A percentile compares a stretch with the other conserved stretches of the same genome.
phyloP scores from a whole-genome alignment of 2,797 vertebrate genomes.

The Brotula barbata region DNA sequence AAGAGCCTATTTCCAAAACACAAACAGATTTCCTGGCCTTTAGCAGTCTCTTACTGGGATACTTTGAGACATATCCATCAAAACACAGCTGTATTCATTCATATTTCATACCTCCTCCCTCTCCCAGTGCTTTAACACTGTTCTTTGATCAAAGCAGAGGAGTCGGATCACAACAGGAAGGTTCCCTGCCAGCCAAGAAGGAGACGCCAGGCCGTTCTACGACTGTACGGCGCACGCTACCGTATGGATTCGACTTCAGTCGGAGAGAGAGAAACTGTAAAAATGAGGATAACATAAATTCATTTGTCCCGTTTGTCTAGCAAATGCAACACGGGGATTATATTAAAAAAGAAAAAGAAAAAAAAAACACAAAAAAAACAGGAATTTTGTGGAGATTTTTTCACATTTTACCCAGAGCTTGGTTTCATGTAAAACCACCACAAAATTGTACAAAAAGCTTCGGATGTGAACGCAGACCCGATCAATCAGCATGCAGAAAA shows the following conservation, averaged over 20 bases:
- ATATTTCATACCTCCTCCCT: constrained; percentile 83
- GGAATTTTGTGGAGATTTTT: constrained; percentile 39
- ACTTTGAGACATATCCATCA: constrained; percentile 82
- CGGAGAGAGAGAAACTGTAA: constrained; percentile 7
- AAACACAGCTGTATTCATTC: constrained; percentile 82
- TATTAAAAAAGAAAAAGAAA: too few relatives aligned
- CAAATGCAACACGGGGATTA: constrained; percentile 43
- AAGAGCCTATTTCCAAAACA: constrained; percentile 80
- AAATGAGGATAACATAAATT: constrained; percentile 30
- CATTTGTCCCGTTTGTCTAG: constrained; percentile 2
- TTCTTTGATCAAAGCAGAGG: constrained; percentile 81
- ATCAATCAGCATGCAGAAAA: constrained; percentile 36
- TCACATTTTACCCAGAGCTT: constrained; percentile 27
- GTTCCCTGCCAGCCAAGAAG: constrained; percentile 77
- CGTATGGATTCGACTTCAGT: constrained; percentile 50
- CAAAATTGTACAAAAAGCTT: constrained; percentile 56
- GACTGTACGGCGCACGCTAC: constrained; percentile 56
- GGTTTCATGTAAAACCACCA: constrained; percentile 23
- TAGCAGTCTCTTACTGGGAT: constrained; percentile 81
- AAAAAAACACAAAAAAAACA: background rate
- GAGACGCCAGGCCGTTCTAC: constrained; percentile 68
- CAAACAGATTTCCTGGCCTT: constrained; percentile 82
- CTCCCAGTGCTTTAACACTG: constrained; percentile 79
- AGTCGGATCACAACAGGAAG: constrained; percentile 81
- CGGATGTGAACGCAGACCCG: constrained; percentile 52